Percentiles rank a stretch among this genome's conserved stretches.
Conservation (phyloP, 2,797 vertebrate genomes). For the Crenuchus spilurus region DNA sequence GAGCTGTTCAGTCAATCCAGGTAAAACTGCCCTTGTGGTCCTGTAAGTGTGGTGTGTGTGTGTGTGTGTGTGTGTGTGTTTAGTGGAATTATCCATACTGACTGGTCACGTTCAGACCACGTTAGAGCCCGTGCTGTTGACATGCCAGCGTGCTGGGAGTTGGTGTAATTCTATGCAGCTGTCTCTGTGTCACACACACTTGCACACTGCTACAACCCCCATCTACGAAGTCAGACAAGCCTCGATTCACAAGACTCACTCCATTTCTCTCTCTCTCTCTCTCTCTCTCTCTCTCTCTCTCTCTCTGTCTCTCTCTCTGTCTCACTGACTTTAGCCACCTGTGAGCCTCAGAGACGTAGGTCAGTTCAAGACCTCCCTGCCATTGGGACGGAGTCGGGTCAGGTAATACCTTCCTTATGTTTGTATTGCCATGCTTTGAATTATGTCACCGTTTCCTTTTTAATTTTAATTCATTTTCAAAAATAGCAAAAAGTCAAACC, state of each 20-base stretch:
- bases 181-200: slow-evolving; percentile 61
- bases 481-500: no score
- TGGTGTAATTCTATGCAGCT: slow-evolving; percentile 79
- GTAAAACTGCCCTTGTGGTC: slow-evolving; percentile 71
- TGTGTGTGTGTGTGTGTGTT: slow-evolving; percentile 19
- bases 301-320: slow-evolving; percentile 61
- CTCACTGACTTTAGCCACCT: slow-evolving; percentile 79
- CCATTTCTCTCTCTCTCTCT: slow-evolving; percentile 63
- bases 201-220: slow-evolving; percentile 55
- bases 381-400: slow-evolving; percentile 85
- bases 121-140: slow-evolving; percentile 65
- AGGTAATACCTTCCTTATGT: not conserved
- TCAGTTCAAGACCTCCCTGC: slow-evolving; percentile 95
- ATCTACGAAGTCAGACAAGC: slow-evolving; percentile 37
- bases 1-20: slow-evolving; percentile 76
- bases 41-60: slow-evolving; percentile 35
- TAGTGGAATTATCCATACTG: slow-evolving; percentile 2
- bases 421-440: no score
- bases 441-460: no score
- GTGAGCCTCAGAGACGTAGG: slow-evolving; percentile 91
- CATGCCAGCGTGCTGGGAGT: slow-evolving; percentile 72
- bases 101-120: slow-evolving; percentile 69
- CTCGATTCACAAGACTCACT: slow-evolving; percentile 30
- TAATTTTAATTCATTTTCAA: no score
- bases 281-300: slow-evolving; percentile 63